Evolutionary conservation across 2,797 vertebrate genomes (phyloP).

Genomic region (Rousettus madagascariensis): DNA sequence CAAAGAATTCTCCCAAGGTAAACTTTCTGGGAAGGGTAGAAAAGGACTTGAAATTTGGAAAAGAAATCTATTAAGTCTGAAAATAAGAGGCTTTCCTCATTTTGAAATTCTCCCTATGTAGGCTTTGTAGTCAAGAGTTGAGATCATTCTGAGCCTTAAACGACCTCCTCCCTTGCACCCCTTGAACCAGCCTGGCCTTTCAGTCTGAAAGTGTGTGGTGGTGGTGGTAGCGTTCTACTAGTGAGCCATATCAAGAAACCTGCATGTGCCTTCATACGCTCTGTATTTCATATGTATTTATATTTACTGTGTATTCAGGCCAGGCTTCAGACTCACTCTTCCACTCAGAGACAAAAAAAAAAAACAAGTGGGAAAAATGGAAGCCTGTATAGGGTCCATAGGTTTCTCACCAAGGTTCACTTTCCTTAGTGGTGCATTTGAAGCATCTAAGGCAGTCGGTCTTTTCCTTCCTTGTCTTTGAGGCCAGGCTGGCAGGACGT

Average conservation of each 20-base stretch:
- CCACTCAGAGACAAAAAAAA: background rate
- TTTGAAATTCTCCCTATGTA: conserved; percentile 52
- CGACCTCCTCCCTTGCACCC: background rate
- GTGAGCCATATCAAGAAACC: background rate
- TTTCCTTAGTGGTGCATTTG: background rate
- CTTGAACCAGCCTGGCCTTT: background rate
- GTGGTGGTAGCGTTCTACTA: background rate
- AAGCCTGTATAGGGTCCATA: background rate
- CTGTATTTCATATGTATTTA: background rate
- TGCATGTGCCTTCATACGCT: background rate
- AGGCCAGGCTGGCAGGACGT: background rate
- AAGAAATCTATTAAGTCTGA: background rate
- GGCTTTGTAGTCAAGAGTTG: conserved; percentile 16
- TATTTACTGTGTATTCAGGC: background rate
- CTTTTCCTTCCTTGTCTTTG: background rate
- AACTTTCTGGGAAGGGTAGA: conserved; percentile 46
- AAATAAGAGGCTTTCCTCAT: conserved; percentile 29
- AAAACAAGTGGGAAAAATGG: background rate
- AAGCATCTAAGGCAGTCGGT: background rate
- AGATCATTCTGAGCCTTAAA: conserved; percentile 16
- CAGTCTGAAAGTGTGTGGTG: background rate
- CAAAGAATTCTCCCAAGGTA: conserved; percentile 47
- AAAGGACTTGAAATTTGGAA: background rate
- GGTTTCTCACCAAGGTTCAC: background rate
- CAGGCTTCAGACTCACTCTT: background rate